Evolutionary conservation across 1,140 invertebrate genomes (phyloP), one percentile per base, ranked within the genome.

Genomic region (Oedothorax gibbosus): DNA sequence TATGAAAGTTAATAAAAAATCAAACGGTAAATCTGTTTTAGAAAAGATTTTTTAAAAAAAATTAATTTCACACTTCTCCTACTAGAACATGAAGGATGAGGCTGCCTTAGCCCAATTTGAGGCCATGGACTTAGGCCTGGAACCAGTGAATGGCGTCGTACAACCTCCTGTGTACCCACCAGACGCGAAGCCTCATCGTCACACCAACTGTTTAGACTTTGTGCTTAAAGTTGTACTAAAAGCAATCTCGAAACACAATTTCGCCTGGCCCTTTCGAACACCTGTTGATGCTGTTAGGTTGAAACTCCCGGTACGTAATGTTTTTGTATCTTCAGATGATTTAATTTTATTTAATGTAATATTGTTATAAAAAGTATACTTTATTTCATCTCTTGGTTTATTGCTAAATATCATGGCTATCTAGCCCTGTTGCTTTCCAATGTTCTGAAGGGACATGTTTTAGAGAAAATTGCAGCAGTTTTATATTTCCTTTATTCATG

Each of bases 211-310:
- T 90, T 90, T 99, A 87, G 95, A 98, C 91, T 99, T 96, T 91
- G 92, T 99, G 69, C 93, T 95, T 88, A 98, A 98, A 90, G 95
- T 94, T 89, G 97, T 99, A 18, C 92, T 99, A 89, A 75, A 98
- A 90, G 94, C 96, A 88, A 94, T 99, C 87, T 97, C 96, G 96
- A 99, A 97, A 91, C 98, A 99, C 91, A 94, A 97, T 89, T 98
- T 98, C 92, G 95, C 97, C 21, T 99, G 98, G 98, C 98, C 98
- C 69, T 99, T 99, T 90, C 95, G 97, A 87, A 94, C 96, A 90
- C 98, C 98, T 78, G 98, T 99, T 49, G 97, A 99, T 91, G 95
- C 97, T 57, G 95, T 95, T 87, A 97, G 97, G 91, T 93, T 99
- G 64, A 97, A 97, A 91, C 93, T 99, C 88, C 98, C 97, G 87